These are phyloP conservation scores for Phania funesta DNA, from an alignment of 2,888 invertebrate genomes.

Conservation along the genomic window DNA sequence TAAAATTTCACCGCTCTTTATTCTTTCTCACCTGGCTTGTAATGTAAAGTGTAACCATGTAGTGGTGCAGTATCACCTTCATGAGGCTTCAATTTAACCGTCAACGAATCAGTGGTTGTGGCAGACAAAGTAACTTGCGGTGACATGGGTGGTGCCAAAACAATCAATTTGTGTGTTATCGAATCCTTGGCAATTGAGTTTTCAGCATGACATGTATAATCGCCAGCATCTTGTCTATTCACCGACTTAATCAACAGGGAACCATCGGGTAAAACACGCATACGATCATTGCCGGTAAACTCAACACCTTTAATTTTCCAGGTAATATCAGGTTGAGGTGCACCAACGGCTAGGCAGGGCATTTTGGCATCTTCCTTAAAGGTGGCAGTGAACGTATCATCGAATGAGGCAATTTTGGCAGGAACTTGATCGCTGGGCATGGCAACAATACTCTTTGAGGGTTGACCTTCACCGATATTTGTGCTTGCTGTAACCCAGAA, in stretches of 20 bases:
- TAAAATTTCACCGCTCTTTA: not conserved
- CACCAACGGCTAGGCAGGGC: constrained; percentile 95
- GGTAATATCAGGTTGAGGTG: constrained; percentile 92
- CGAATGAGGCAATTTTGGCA: constrained; percentile 96
- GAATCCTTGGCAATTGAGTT: constrained; percentile 96
- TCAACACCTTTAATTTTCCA: constrained; percentile 93
- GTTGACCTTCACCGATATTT: constrained; percentile 95
- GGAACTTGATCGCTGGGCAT: constrained; percentile 90
- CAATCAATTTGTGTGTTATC: constrained; percentile 93
- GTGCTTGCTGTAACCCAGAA: constrained; percentile 98
- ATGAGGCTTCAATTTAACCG: constrained; percentile 87
- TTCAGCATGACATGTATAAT: constrained; percentile 95
- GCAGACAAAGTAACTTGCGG: constrained; percentile 87
- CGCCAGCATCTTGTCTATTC: constrained; percentile 93
- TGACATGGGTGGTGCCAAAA: constrained; percentile 88
- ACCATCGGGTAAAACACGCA: constrained; percentile 92
- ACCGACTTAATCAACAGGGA: constrained; percentile 94
- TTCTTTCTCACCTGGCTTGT: constrained; percentile 84
- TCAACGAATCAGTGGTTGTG: constrained; percentile 88
- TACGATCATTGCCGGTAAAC: constrained; percentile 89
- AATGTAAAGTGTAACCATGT: constrained; percentile 94
- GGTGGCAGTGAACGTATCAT: constrained; percentile 94
- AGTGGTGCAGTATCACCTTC: constrained; percentile 92
- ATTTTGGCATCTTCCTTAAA: constrained; percentile 95
- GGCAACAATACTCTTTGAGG: constrained; percentile 91